phyloP scores from a whole-genome alignment of 2,797 vertebrate genomes.

The Loriculus beryllinus region DNA sequence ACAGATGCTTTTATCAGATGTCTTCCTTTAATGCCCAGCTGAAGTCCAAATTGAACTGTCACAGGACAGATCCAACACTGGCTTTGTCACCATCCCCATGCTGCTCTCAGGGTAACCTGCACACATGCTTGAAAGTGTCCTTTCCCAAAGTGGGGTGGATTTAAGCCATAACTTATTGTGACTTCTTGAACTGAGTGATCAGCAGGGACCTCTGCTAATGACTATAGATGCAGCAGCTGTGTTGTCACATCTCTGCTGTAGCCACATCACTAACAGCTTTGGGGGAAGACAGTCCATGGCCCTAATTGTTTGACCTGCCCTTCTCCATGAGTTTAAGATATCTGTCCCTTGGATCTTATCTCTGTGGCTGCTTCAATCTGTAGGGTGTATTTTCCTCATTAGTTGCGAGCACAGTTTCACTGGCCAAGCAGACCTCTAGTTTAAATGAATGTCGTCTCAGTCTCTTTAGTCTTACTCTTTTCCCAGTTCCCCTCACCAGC shows the following conservation, averaged over 20 bases:
- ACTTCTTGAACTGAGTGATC: not conserved
- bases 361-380: not conserved
- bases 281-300: not conserved
- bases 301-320: not conserved
- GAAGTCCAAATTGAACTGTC: not conserved
- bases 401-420: not conserved
- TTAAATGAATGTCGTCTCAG: not conserved
- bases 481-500: not conserved
- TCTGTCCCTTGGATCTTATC: not conserved
- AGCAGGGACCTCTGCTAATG: not conserved
- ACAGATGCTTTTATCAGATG: not conserved
- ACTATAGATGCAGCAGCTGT: not conserved
- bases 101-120: not conserved
- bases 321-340: not conserved
- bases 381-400: not conserved
- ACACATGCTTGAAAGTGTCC: not conserved
- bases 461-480: not conserved
- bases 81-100: not conserved
- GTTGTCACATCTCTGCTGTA: accelerated
- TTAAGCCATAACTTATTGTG: not conserved
- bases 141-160: not conserved
- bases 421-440: not conserved
- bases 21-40: not conserved
- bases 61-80: not conserved
- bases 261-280: not conserved